phyloP scores from a whole-genome alignment of 2,888 invertebrate species.

The Drosophila birchii region DNA sequence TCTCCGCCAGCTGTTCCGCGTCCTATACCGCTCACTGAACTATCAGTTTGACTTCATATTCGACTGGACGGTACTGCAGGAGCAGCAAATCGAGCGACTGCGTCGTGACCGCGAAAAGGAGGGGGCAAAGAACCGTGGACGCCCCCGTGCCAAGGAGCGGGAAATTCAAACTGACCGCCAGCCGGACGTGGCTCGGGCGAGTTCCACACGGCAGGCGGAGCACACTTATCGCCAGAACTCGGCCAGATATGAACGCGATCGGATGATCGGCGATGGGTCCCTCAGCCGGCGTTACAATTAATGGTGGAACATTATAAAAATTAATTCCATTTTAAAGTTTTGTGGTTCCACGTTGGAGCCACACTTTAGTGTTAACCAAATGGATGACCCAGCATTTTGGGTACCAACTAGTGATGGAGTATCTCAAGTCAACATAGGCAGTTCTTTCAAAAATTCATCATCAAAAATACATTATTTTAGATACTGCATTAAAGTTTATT shows the following conservation, averaged over 20 bases:
- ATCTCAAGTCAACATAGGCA: not conserved
- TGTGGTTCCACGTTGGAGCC: constrained; percentile 36
- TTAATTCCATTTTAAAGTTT: constrained; percentile 41
- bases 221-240: not conserved
- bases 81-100: constrained; percentile 86
- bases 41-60: constrained; percentile 99
- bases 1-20: constrained; percentile 92
- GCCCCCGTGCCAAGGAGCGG: not conserved
- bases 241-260: constrained; percentile 29
- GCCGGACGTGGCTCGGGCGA: not conserved
- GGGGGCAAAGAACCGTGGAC: not conserved
- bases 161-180: not conserved
- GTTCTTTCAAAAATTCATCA: not conserved
- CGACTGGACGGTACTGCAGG: constrained; percentile 99
- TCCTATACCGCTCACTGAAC: constrained; percentile 98
- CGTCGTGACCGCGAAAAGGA: constrained; percentile 9
- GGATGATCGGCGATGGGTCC: constrained; percentile 11
- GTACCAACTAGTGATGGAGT: not conserved
- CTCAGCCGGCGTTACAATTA: constrained; percentile 7
- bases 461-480: constrained; percentile 1
- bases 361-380: constrained; percentile 15
- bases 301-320: constrained; percentile 31
- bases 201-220: constrained; percentile 4
- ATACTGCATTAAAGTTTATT: constrained; percentile 6
- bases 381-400: not conserved